phyloP scores from a whole-genome alignment of 2,888 invertebrate species.

The Syrphus vitripennis region DNA sequence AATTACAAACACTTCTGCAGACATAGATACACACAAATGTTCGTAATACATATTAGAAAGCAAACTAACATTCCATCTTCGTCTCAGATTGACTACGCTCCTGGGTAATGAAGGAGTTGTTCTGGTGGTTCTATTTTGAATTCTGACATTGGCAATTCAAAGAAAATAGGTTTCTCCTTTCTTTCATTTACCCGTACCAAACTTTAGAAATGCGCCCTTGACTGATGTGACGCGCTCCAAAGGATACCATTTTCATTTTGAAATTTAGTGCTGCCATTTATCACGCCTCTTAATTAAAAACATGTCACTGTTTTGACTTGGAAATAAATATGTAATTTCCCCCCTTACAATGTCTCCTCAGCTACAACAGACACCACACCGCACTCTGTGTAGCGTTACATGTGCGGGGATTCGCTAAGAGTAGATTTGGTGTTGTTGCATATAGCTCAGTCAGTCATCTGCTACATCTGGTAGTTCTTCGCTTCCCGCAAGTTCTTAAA shows the following conservation, averaged over 20 bases:
- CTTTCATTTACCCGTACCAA: neutral
- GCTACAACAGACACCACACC: neutral
- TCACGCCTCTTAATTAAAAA: slow-evolving; percentile 79
- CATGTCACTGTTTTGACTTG: slow-evolving; percentile 75
- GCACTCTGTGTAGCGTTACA: slow-evolving; percentile 19
- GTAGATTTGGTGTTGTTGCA: slow-evolving; percentile 7
- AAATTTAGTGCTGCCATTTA: slow-evolving; percentile 73
- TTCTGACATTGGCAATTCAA: slow-evolving; percentile 11
- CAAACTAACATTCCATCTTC: neutral
- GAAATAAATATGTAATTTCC: slow-evolving; percentile 71
- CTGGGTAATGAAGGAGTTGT: neutral
- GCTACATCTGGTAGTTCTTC: slow-evolving; percentile 62
- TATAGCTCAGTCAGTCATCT: slow-evolving; percentile 52
- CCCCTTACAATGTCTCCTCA: slow-evolving; percentile 35
- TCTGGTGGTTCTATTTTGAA: neutral
- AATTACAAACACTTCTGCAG: too few relatives aligned
- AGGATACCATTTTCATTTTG: slow-evolving; percentile 72
- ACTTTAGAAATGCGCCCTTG: slow-evolving; percentile 50
- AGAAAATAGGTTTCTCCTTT: slow-evolving; percentile 64
- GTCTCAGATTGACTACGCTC: neutral
- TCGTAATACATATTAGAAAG: too few relatives aligned
- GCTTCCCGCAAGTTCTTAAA: slow-evolving; percentile 24
- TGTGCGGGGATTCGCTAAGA: slow-evolving; percentile 45
- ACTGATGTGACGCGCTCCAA: slow-evolving; percentile 71
- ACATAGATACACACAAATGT: too few relatives aligned